Evolutionary conservation across 2,113 vertebrate genomes (phyloP).

Genomic region (Clarias magur): DNA sequence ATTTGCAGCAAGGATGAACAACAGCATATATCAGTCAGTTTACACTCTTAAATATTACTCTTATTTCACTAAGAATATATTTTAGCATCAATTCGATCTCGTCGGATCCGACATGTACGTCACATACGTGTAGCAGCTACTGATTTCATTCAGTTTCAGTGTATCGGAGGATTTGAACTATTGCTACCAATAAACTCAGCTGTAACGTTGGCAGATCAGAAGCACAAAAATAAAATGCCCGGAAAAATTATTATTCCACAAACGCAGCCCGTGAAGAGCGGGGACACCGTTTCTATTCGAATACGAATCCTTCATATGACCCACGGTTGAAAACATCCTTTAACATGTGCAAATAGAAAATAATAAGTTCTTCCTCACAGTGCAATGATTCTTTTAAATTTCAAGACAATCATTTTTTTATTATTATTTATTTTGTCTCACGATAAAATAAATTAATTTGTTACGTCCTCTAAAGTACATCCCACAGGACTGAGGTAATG

Average conservation of each 20-base stretch:
- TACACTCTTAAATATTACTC: slow-evolving; percentile 55
- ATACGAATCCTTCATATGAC: slow-evolving; percentile 87
- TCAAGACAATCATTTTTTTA: slow-evolving; percentile 69
- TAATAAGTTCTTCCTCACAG: slow-evolving; percentile 89
- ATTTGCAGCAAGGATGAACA: slow-evolving; percentile 58
- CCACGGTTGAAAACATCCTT: slow-evolving; percentile 85
- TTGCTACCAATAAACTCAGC: slow-evolving; percentile 55
- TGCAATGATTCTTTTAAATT: slow-evolving; percentile 86
- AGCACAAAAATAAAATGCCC: slow-evolving; percentile 31
- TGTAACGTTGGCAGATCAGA: slow-evolving; percentile 33
- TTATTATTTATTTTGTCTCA: slow-evolving; percentile 72
- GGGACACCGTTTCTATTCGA: slow-evolving; percentile 61
- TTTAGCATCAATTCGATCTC: slow-evolving; percentile 77
- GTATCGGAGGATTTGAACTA: slow-evolving; percentile 75
- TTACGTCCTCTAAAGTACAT: slow-evolving; percentile 84
- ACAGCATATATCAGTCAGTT: slow-evolving; percentile 64
- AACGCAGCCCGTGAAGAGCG: slow-evolving; percentile 31
- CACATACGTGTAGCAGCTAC: slow-evolving; percentile 67
- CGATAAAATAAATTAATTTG: slow-evolving; percentile 91
- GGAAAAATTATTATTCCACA: slow-evolving; percentile 4
- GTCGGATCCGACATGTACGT: slow-evolving; percentile 81
- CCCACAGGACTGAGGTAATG: slow-evolving; percentile 92
- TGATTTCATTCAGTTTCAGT: slow-evolving; percentile 87
- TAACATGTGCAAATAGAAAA: slow-evolving; percentile 92
- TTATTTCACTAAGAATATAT: slow-evolving; percentile 50